Conservation (phyloP, 1,140 invertebrate species). For the Oryctes rhinoceros region DNA sequence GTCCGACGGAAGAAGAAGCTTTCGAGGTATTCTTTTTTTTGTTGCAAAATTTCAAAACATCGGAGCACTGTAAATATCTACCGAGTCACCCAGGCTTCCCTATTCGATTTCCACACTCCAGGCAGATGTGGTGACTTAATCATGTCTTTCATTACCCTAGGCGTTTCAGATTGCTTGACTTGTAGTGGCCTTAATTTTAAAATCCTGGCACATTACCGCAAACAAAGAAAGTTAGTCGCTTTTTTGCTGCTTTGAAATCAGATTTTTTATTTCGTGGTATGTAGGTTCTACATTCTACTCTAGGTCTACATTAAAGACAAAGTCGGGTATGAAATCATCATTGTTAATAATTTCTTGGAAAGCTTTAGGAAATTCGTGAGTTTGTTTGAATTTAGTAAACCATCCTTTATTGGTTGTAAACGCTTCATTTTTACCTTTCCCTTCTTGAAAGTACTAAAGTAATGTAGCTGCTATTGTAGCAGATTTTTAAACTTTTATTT, state of each 20-base stretch:
- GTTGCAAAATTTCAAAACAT: neutral
- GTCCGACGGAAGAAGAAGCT: too few relatives aligned
- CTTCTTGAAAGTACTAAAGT: neutral
- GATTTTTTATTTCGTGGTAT: conserved; percentile 58
- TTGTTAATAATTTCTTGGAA: too few relatives aligned
- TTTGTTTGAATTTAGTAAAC: neutral
- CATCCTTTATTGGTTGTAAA: neutral
- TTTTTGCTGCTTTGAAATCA: conserved; percentile 38
- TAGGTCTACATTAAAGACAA: conserved; percentile 40
- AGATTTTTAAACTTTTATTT: too few relatives aligned
- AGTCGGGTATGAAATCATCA: too few relatives aligned
- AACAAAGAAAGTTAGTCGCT: neutral
- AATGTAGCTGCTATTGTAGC: too few relatives aligned
- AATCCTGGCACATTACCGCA: neutral
- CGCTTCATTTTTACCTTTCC: too few relatives aligned
- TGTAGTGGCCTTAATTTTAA: neutral
- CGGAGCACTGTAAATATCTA: too few relatives aligned
- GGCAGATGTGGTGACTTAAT: neutral
- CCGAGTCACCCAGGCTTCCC: too few relatives aligned
- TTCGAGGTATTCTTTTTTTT: conserved; percentile 49
- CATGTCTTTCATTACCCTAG: neutral
- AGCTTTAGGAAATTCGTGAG: neutral
- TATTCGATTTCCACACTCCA: too few relatives aligned
- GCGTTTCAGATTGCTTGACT: neutral
- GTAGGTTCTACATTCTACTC: conserved; percentile 52